These are phyloP conservation scores for Paguma larvata DNA, from an alignment of 2,797 vertebrate genomes.

Conservation along the genomic window DNA sequence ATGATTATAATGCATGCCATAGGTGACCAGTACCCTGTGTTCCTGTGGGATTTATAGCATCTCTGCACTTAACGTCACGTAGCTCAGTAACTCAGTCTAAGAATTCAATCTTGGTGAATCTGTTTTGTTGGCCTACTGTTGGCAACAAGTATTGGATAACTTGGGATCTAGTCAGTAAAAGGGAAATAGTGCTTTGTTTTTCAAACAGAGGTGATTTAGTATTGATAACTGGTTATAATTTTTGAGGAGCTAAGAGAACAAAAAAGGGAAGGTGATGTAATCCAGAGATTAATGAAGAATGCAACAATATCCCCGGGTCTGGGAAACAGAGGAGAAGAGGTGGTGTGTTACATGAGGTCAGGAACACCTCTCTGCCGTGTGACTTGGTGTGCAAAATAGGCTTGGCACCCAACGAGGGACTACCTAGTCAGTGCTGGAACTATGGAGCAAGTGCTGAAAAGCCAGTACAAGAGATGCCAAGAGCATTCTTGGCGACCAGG, in stretches of 20 bases:
- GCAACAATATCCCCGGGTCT: neutral
- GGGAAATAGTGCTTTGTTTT: conserved; percentile 35
- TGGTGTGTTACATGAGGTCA: neutral
- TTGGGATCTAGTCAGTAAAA: conserved; percentile 11
- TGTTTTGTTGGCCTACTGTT: neutral
- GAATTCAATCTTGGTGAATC: neutral
- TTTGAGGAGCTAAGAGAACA: neutral
- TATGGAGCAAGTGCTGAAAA: neutral
- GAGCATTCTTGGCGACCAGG: neutral
- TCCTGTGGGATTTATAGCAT: neutral
- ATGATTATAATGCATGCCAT: neutral
- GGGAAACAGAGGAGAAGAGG: neutral
- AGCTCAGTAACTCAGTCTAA: neutral
- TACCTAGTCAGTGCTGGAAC: neutral
- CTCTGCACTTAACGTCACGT: neutral
- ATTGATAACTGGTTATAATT: neutral
- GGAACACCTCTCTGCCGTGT: neutral
- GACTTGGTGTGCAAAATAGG: neutral
- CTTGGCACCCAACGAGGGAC: neutral
- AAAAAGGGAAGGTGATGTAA: neutral
- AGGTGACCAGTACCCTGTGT: neutral
- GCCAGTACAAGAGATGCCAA: neutral
- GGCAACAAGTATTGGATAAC: neutral
- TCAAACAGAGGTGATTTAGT: neutral
- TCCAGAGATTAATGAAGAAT: neutral